These are phyloP conservation scores for Lepus townsendii DNA, from an alignment of 2,797 vertebrate species.

Conservation along the genomic window DNA sequence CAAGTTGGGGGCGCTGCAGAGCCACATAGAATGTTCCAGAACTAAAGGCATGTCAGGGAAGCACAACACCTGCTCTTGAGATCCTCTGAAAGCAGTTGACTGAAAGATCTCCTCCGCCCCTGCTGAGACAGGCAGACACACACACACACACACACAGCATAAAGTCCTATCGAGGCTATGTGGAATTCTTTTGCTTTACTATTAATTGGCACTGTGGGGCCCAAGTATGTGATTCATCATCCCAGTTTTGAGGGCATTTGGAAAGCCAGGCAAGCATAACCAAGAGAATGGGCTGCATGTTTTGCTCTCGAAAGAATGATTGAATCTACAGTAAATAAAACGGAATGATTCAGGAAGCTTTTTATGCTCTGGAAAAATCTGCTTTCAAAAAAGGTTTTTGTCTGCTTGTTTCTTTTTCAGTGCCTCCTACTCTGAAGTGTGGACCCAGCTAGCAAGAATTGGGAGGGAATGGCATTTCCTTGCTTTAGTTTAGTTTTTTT, in stretches of 20 bases:
- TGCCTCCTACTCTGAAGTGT: constrained; percentile 83
- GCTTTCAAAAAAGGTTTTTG: constrained; percentile 55
- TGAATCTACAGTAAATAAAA: constrained; percentile 74
- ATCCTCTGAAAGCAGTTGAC: constrained; percentile 64
- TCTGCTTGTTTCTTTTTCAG: constrained; percentile 77
- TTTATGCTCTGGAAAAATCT: constrained; percentile 71
- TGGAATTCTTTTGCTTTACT: constrained; percentile 73
- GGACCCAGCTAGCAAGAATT: constrained; percentile 84
- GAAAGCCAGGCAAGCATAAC: constrained; percentile 77
- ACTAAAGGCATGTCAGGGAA: constrained; percentile 63
- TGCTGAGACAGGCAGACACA: neutral
- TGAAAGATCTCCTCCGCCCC: neutral
- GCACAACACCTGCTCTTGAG: constrained; percentile 62
- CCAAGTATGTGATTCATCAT: constrained; percentile 78
- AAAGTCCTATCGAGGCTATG: constrained; percentile 53
- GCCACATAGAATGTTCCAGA: constrained; percentile 63
- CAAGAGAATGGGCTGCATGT: constrained; percentile 76
- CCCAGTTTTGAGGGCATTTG: constrained; percentile 78
- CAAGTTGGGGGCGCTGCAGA: neutral
- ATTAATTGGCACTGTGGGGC: constrained; percentile 74
- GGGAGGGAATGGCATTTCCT: constrained; percentile 85
- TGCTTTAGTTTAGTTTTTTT: constrained; percentile 75
- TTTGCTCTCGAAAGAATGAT: constrained; percentile 75
- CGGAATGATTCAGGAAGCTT: constrained; percentile 70
- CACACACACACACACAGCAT: neutral